These are phyloP conservation scores for Calycopis cecrops DNA, from an alignment of 1,140 invertebrate species.

Conservation along the genomic window DNA sequence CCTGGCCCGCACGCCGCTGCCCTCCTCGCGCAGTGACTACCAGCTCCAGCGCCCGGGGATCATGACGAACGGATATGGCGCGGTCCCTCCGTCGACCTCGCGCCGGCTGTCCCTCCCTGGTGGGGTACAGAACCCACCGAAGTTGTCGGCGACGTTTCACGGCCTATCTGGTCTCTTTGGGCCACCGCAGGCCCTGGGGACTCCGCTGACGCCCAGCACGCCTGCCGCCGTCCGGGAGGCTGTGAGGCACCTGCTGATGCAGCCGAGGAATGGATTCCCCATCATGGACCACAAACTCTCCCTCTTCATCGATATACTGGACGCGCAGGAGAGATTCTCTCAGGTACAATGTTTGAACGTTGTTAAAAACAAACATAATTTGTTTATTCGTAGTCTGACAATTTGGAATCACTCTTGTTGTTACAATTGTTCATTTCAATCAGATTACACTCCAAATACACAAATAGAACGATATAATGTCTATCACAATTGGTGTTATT, in stretches of 20 bases:
- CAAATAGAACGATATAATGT: no score
- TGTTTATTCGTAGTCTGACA: no score
- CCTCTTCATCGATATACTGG: conserved; percentile 86
- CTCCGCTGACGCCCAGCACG: conserved; percentile 71
- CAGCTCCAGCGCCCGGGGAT: conserved; percentile 74
- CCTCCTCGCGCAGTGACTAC: conserved; percentile 78
- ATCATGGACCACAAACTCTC: conserved; percentile 85
- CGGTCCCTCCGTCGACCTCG: conserved; percentile 57
- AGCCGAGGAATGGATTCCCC: conserved; percentile 83
- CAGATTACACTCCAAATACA: no score
- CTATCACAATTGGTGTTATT: no score
- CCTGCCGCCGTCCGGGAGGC: conserved; percentile 78
- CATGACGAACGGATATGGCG: conserved; percentile 67
- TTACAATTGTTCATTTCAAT: no score
- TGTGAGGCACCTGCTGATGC: conserved; percentile 79
- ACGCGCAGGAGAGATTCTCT: conserved; percentile 86
- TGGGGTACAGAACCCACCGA: conserved; percentile 63
- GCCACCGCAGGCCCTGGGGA: conserved; percentile 39
- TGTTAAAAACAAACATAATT: no score
- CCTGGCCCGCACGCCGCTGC: conserved; percentile 62
- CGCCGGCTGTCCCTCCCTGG: conserved; percentile 55
- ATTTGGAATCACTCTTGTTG: no score
- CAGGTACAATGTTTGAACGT: conserved; percentile 73
- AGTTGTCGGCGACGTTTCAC: conserved; percentile 79
- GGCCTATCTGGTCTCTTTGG: conserved; percentile 70